Percentiles rank a stretch among this genome's conserved stretches.
Evolutionary conservation across 2,888 invertebrate genomes (phyloP).

Genomic region (Folsomia manolachei): DNA sequence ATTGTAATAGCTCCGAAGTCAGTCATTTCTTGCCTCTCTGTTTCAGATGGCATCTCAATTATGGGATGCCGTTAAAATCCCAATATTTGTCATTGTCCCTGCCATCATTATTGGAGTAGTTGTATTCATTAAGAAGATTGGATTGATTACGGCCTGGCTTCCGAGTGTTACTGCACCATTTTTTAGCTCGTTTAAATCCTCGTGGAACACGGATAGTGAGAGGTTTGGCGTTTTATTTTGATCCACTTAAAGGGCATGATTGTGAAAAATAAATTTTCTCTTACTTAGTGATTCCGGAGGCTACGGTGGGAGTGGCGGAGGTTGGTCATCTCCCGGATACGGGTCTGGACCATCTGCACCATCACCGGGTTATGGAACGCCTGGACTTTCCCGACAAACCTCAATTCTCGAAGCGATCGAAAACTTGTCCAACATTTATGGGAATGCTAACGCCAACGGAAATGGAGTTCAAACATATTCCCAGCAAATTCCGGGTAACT

Average conservation of each 20-base stretch:
- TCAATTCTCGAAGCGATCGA: slow-evolving; percentile 6
- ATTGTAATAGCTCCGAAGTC: too few relatives aligned
- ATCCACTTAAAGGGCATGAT: too few relatives aligned
- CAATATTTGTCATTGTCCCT: slow-evolving; percentile 1
- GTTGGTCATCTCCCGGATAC: neutral
- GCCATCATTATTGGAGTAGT: slow-evolving; percentile 12
- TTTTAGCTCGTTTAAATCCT: slow-evolving; percentile 2
- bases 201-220: neutral
- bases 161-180: neutral
- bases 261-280: neutral
- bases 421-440: neutral
- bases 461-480: neutral
- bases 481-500: neutral
- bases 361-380: neutral
- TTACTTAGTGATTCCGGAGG: neutral
- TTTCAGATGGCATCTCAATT: neutral
- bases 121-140: slow-evolving; percentile 1
- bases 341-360: neutral
- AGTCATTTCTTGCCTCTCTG: too few relatives aligned
- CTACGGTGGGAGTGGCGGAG: slow-evolving; percentile 3
- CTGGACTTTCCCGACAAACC: slow-evolving; percentile 8
- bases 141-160: neutral
- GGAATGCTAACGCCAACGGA: neutral
- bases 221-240: too few relatives aligned
- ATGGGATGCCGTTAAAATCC: slow-evolving; percentile 6